Evolutionary conservation across 2,888 invertebrate genomes (phyloP), one percentile per base, ranked within the genome.

Genomic region (Heliconius charithonia): DNA sequence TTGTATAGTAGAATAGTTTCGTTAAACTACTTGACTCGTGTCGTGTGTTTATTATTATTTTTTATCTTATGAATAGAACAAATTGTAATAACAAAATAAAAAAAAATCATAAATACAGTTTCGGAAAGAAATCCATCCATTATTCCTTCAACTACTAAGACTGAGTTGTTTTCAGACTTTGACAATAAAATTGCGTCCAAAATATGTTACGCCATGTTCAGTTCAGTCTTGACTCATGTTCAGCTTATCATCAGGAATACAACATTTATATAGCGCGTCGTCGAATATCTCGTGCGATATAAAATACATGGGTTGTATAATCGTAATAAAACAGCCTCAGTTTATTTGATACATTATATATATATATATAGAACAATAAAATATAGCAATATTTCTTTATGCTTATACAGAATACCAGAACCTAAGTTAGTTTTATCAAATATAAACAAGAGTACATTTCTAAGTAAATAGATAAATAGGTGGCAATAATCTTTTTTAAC

Each of bases 161-260:
- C 92, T 92, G 92, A 92, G 80, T 85, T 82, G 82, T 83, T 80
- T 86, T 86, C 85, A 85, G 85, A 87, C 85, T 84, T 86, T 87
- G 91, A 92, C 91, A 92, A 91, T 92, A 92, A 90, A 85, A 80
- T 89, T 88, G 85, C 91, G 91, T 92, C 92, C 91, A 89, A 83
- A 82, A 77, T 51, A 72, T 76, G 32, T 79, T 79, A 72, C 71
- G 78, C 78, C 75, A 67, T 67, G 56, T 73, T 66, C 70, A 62
- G 56, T 73, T 66, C 70, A 62, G 67, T 66, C 32, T 72, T 32
- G 29, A 32, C 70, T 75, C 27, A 6, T 27, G 4, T 19, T 63
- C 2, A 4, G 29, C 25, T 59, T n/a, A 2, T 63, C 16, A 27
- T 16, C 41, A 62, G 25, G 0, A 59, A 22, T 59, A 67, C n/a